Base-by-base conservation (phyloP, 2,797 vertebrate genomes). In the Diplodus puntazzo region DNA sequence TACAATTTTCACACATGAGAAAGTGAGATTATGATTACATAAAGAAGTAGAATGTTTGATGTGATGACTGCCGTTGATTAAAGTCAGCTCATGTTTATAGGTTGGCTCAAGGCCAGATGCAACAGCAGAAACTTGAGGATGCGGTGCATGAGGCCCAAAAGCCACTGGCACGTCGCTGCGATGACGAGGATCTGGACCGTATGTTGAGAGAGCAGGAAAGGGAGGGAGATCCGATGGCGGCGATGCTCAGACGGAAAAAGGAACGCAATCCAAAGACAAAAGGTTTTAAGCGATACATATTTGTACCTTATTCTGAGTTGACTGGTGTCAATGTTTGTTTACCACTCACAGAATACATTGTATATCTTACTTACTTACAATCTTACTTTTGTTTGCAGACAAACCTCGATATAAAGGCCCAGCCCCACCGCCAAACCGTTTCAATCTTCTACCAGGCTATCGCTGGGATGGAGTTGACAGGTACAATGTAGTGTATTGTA, bases 381-480 rank as follows among this genome's bases (percentile, higher is more conserved):
- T 39, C 12, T 48, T 55, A 0, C 60, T 62, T 48, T 81, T 77
- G 20, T 74, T 80, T 79, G 53, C 82, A 99, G 98, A 93, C 55
- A 97, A 94, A 59, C 98, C 98, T 49, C 90, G 87, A 42, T 99
- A 99, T 82, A 97, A 82, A 23, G 98, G 98, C 23, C 97, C 97
- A 25, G 76, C 94, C 0, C 98, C 98, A 13, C 98, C 98, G 0
- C 97, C 96, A 70, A 99, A 99, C 91, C 95, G 98, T 11, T 99
- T 98, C 72, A 98, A 97, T 80, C 92, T 99, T 70, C 95, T 90
- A 93, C 98, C 98, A 0, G 98, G 98, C 9, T 96, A 98, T 88
- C 98, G 98, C 77, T 99, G 98, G 98, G 98, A 99, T 17, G 98
- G 98, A 2, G 96, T 97, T 62, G 96, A 99, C 94, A 97, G 98